A percentile compares a stretch with the other conserved stretches of the same genome.
Evolutionary conservation across 1,140 invertebrate species (phyloP).

Genomic region (Philotrypesis tridentata): DNA sequence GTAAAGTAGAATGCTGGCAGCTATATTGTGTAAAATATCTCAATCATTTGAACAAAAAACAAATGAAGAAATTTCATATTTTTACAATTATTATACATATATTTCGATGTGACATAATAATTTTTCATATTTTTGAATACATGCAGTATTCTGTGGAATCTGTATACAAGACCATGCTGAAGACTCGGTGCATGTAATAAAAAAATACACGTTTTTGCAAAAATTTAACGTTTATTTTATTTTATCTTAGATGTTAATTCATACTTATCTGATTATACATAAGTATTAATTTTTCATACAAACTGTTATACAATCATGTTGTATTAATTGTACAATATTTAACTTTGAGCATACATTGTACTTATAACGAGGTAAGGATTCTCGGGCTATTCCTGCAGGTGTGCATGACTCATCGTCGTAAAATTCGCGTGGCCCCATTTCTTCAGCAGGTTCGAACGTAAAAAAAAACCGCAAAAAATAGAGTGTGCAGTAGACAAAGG

Average conservation of each 20-base stretch:
- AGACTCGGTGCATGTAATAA: neutral
- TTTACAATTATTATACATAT: neutral
- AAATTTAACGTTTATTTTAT: neutral
- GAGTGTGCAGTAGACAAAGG: neutral
- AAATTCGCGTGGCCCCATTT: neutral
- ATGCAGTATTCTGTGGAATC: neutral
- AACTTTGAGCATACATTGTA: too few relatives aligned
- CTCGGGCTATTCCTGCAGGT: too few relatives aligned
- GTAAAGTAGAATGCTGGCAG: neutral
- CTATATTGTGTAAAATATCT: neutral
- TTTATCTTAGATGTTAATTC: too few relatives aligned
- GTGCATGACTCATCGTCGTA: neutral
- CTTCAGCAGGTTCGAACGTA: neutral
- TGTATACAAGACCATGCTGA: neutral
- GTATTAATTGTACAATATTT: too few relatives aligned
- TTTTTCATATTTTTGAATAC: neutral
- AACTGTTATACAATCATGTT: too few relatives aligned
- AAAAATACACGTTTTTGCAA: neutral
- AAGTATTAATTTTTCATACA: too few relatives aligned
- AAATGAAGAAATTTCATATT: conserved; percentile 16
- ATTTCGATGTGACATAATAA: neutral
- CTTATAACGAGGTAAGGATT: too few relatives aligned
- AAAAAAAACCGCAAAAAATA: neutral
- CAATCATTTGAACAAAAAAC: neutral
- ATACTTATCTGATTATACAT: too few relatives aligned